These are phyloP conservation scores for Anastatus disparis DNA, from an alignment of 1,140 invertebrate species.

Conservation along the genomic window DNA sequence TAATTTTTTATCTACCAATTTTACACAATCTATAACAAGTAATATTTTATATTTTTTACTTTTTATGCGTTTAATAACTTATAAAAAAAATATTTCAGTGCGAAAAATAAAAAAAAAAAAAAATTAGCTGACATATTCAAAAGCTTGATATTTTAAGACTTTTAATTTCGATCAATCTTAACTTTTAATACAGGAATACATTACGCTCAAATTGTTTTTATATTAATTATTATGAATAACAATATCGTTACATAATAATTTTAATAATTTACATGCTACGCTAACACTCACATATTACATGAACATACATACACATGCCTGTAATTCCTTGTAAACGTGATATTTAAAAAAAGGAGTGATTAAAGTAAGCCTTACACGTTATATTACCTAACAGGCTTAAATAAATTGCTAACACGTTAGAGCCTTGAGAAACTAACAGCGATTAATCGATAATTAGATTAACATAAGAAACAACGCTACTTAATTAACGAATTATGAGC, in stretches of 20 bases:
- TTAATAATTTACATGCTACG: not conserved
- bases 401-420: slow-evolving; percentile 35
- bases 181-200: not conserved
- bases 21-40: no score
- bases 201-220: no score
- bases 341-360: not conserved
- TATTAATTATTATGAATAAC: no score
- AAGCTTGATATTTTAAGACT: no score
- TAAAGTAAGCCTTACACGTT: not conserved
- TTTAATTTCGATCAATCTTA: not conserved
- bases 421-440: slow-evolving; percentile 15
- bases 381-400: slow-evolving; percentile 15
- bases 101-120: no score
- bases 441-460: slow-evolving; percentile 5
- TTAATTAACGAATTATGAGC: slow-evolving; percentile 2
- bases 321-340: no score
- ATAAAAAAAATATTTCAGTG: no score
- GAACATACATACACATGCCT: no score
- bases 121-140: no score
- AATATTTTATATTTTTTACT: no score
- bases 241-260: slow-evolving; percentile 12
- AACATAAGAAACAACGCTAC: not conserved
- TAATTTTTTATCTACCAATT: no score
- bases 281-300: not conserved
- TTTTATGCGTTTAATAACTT: no score